These are phyloP conservation scores for Epinotia nisella DNA, from an alignment of 2,888 invertebrate genomes.

Conservation along the genomic window DNA sequence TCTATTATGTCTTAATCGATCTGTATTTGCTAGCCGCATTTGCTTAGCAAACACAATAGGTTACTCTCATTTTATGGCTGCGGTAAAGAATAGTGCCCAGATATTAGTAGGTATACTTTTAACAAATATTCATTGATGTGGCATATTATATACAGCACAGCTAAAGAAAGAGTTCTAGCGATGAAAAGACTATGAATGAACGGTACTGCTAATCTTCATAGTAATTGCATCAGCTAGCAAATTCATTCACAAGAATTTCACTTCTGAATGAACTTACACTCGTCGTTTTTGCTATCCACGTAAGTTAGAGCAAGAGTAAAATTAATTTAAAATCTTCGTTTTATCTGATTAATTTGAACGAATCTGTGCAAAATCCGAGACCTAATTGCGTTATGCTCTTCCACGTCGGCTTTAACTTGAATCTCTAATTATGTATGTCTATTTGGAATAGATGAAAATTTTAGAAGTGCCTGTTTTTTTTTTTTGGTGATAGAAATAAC, in stretches of 20 bases:
- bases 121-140: neutral
- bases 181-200: conserved; percentile 17
- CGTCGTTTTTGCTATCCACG: neutral
- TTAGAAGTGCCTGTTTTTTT: too few relatives aligned
- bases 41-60: neutral
- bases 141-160: neutral
- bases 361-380: neutral
- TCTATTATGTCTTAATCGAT: neutral
- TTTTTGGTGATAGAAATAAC: too few relatives aligned
- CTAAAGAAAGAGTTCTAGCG: neutral
- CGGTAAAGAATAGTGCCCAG: neutral
- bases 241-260: conserved; percentile 18
- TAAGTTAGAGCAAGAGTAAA: neutral
- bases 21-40: neutral
- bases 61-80: neutral
- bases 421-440: too few relatives aligned
- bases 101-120: neutral
- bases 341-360: neutral
- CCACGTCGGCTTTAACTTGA: neutral
- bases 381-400: neutral
- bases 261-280: conserved; percentile 8
- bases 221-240: conserved; percentile 26
- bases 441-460: too few relatives aligned
- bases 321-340: neutral
- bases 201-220: conserved; percentile 4